Percentiles rank a stretch among this genome's conserved stretches.
Conservation (phyloP, 2,113 vertebrate species). For the Caretta caretta region DNA sequence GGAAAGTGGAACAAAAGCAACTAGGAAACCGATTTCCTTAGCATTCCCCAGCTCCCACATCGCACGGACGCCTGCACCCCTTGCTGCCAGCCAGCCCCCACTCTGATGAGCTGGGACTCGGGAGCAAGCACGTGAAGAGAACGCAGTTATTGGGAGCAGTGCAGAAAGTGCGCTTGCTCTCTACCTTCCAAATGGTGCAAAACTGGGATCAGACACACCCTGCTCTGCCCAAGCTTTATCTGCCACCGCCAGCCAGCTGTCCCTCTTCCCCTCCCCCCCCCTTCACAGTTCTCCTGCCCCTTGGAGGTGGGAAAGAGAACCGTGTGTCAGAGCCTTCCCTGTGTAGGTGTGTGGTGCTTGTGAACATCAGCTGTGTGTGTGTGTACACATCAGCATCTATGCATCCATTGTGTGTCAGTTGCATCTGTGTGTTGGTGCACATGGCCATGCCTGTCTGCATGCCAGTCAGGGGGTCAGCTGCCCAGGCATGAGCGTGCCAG, state of each 20-base stretch:
- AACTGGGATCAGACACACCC: background rate
- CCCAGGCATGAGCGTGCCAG: background rate
- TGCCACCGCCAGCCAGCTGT: background rate
- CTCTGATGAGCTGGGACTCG: background rate
- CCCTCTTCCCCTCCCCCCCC: background rate
- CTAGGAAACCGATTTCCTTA: background rate
- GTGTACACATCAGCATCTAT: background rate
- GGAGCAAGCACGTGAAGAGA: background rate
- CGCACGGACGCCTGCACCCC: background rate
- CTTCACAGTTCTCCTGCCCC: background rate
- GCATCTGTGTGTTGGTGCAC: too few relatives aligned
- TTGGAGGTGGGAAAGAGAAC: background rate
- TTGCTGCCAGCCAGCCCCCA: background rate
- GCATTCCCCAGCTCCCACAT: background rate
- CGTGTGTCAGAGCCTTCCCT: background rate
- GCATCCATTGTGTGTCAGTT: background rate
- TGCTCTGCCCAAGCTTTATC: background rate
- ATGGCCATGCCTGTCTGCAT: too few relatives aligned
- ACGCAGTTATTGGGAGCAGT: background rate
- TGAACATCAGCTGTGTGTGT: background rate
- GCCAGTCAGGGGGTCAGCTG: background rate
- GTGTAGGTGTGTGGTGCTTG: background rate
- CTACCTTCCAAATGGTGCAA: conserved; percentile 12
- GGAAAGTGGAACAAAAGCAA: background rate
- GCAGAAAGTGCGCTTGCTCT: background rate